Evolutionary conservation across 2,888 invertebrate species (phyloP).

Genomic region (Poecilobothrus nobilitatus): DNA sequence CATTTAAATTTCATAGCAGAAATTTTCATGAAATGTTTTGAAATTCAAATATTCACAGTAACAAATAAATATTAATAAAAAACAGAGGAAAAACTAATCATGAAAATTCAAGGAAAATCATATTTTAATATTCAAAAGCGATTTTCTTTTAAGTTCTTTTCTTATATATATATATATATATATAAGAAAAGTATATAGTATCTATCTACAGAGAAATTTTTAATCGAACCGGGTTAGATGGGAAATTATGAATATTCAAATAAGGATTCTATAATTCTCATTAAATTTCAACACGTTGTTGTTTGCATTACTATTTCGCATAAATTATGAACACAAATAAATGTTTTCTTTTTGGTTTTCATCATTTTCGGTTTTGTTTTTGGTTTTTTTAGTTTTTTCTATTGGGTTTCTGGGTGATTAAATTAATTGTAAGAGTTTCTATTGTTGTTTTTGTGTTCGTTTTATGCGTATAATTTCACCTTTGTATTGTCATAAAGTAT

Average conservation of each 20-base stretch:
- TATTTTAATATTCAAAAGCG: slow-evolving; percentile 6
- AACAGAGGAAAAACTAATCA: neutral
- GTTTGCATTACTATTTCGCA: slow-evolving; percentile 21
- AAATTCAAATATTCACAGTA: too few relatives aligned
- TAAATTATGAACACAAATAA: slow-evolving; percentile 17
- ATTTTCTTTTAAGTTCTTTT: neutral
- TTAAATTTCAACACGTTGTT: slow-evolving; percentile 21
- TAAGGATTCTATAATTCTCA: slow-evolving; percentile 18
- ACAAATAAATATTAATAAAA: too few relatives aligned
- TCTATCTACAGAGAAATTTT: too few relatives aligned
- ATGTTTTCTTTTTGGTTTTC: neutral
- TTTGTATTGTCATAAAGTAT: too few relatives aligned
- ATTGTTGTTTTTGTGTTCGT: too few relatives aligned
- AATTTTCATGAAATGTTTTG: too few relatives aligned
- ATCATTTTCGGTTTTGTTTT: neutral
- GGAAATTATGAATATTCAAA: slow-evolving; percentile 16
- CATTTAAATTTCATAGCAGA: too few relatives aligned
- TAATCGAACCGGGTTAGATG: too few relatives aligned
- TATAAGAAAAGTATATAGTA: too few relatives aligned
- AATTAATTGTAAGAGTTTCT: neutral
- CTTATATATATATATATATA: too few relatives aligned
- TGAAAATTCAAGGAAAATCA: neutral
- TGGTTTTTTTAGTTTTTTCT: neutral
- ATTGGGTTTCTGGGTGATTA: neutral
- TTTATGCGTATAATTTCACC: too few relatives aligned